A percentile compares a stretch with the other conserved stretches of the same genome.
Conservation (phyloP, 2,113 vertebrate species). For the Triplophysa siluroides region DNA sequence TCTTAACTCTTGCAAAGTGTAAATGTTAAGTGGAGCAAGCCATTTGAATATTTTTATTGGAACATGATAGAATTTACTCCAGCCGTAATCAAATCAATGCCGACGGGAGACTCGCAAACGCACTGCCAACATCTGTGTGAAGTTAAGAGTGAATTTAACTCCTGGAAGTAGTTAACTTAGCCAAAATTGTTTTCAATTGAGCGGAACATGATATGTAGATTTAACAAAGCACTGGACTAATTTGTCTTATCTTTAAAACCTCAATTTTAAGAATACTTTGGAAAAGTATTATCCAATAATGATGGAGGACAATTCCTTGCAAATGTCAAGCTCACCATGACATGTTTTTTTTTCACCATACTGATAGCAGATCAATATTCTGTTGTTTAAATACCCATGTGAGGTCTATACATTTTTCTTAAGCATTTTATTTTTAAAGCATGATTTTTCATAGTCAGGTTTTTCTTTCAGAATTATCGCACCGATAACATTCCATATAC, state of each 20-base stretch:
- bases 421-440: no score
- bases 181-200: not conserved
- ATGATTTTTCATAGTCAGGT: no score
- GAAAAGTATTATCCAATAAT: not conserved
- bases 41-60: not conserved
- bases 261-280: not conserved
- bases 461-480: no score
- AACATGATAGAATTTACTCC: not conserved
- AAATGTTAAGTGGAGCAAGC: not conserved
- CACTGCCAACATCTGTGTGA: not conserved
- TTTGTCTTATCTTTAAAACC: not conserved
- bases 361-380: no score
- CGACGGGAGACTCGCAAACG: not conserved
- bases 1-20: not conserved
- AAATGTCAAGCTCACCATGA: no score
- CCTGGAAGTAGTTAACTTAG: not conserved
- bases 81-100: slow-evolving; percentile 12
- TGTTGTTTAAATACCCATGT: no score
- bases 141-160: not conserved
- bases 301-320: not conserved
- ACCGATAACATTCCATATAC: no score
- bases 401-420: no score
- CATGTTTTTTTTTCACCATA: no score
- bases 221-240: not conserved
- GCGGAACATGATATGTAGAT: slow-evolving; percentile 1